These are phyloP conservation scores for Conopomorpha cramerella DNA, from an alignment of 1,140 invertebrate species.

Conservation along the genomic window DNA sequence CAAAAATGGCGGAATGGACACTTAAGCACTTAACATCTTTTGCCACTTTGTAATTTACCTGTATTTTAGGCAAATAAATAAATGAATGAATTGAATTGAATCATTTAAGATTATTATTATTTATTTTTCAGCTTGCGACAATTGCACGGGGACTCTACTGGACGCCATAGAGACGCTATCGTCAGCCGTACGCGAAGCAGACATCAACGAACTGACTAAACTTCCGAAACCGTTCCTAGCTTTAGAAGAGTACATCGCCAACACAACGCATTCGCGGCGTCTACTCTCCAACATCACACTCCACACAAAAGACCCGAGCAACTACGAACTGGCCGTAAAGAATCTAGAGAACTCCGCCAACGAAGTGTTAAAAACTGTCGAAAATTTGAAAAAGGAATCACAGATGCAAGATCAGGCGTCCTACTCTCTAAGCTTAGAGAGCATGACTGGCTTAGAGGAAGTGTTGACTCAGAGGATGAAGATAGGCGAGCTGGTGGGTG, in stretches of 20 bases:
- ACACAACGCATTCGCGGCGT: conserved; percentile 23
- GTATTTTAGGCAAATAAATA: too few relatives aligned
- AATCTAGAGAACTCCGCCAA: conserved; percentile 1
- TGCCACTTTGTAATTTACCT: too few relatives aligned
- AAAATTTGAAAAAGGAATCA: conserved; percentile 24
- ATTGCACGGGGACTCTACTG: conserved; percentile 85
- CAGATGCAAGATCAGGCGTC: conserved; percentile 23
- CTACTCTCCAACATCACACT: conserved; percentile 11
- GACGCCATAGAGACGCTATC: conserved; percentile 71
- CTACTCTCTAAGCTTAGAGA: conserved; percentile 33
- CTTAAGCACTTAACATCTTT: too few relatives aligned
- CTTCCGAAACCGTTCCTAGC: conserved; percentile 76
- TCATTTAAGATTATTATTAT: conserved; percentile 3
- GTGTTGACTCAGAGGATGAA: conserved; percentile 23
- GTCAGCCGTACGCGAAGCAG: conserved; percentile 51
- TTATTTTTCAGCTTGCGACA: conserved; percentile 80
- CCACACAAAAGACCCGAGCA: too few relatives aligned
- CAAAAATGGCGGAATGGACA: too few relatives aligned
- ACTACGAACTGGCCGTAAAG: conserved; percentile 13
- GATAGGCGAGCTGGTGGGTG: conserved; percentile 33
- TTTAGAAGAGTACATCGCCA: conserved; percentile 50
- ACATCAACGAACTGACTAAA: conserved; percentile 65
- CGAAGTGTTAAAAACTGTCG: conserved; percentile 22
- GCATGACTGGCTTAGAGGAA: conserved; percentile 40
- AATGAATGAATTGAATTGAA: neutral